Conservation (phyloP, 1,140 invertebrate species). For the Hermatobates lingyangjiaoensis region DNA sequence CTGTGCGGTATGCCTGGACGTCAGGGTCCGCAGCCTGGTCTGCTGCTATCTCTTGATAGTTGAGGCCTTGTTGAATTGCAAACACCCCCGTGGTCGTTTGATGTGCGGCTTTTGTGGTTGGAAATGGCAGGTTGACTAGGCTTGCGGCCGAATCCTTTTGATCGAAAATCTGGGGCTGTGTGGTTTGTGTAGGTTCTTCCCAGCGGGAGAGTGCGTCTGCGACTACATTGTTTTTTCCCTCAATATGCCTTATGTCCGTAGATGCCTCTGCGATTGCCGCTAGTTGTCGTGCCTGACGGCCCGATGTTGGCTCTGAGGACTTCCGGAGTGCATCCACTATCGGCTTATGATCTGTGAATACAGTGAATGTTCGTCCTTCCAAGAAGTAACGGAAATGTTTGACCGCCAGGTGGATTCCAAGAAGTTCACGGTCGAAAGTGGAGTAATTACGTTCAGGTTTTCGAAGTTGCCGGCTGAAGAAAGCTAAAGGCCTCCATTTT, state of each 20-base stretch:
- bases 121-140: too few relatives aligned
- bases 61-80: too few relatives aligned
- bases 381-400: constrained; percentile 21
- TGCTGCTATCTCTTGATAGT: too few relatives aligned
- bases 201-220: constrained; percentile 3
- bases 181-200: constrained; percentile 3
- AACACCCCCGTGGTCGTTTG: too few relatives aligned
- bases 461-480: too few relatives aligned
- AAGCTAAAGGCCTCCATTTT: background rate
- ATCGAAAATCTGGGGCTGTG: too few relatives aligned
- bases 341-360: constrained; percentile 24
- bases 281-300: background rate
- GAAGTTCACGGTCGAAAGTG: constrained; percentile 24
- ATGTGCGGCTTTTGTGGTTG: too few relatives aligned
- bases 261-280: background rate
- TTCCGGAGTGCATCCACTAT: constrained; percentile 18
- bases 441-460: too few relatives aligned
- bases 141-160: too few relatives aligned
- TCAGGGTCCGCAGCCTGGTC: too few relatives aligned
- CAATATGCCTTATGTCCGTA: background rate
- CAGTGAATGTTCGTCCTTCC: constrained; percentile 18
- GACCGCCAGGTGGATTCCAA: constrained; percentile 20
- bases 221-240: background rate
- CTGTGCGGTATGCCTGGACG: too few relatives aligned
- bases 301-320: background rate